Conservation (phyloP, 2,888 invertebrate species). For the Chorisops tibialis region DNA sequence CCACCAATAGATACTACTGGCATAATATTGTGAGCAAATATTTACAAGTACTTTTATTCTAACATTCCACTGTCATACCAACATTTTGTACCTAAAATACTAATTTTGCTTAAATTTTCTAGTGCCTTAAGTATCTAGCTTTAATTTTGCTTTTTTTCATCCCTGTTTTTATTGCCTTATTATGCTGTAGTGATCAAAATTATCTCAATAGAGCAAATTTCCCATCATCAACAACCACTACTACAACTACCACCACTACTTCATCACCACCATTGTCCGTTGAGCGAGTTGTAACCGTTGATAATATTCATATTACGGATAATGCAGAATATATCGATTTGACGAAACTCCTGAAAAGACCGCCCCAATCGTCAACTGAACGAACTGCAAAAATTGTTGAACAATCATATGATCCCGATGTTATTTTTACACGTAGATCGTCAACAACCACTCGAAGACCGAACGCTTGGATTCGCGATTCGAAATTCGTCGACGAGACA, state of each 20-base stretch:
- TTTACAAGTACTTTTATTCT: too few relatives aligned
- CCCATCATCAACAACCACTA: not conserved
- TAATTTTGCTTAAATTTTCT: not conserved
- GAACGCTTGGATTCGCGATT: constrained; percentile 1
- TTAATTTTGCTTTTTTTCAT: not conserved
- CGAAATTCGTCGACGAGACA: not conserved
- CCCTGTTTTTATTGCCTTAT: not conserved
- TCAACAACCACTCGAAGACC: not conserved
- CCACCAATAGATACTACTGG: not conserved
- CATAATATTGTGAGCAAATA: constrained; percentile 12
- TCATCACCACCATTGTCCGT: constrained; percentile 12
- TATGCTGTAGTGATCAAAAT: not conserved
- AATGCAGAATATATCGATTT: constrained; percentile 38
- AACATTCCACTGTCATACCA: too few relatives aligned
- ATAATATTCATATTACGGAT: constrained; percentile 24
- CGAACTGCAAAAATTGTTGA: not conserved
- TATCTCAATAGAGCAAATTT: not conserved
- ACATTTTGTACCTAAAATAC: too few relatives aligned
- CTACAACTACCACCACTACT: constrained; percentile 20
- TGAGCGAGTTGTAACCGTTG: constrained; percentile 24
- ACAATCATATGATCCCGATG: not conserved
- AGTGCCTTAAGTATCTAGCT: not conserved
- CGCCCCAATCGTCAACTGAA: not conserved
- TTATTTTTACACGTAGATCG: not conserved
- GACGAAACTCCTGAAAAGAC: constrained; percentile 10